Base-by-base conservation (phyloP, 2,888 invertebrate genomes). In the Mythimna loreyi region DNA sequence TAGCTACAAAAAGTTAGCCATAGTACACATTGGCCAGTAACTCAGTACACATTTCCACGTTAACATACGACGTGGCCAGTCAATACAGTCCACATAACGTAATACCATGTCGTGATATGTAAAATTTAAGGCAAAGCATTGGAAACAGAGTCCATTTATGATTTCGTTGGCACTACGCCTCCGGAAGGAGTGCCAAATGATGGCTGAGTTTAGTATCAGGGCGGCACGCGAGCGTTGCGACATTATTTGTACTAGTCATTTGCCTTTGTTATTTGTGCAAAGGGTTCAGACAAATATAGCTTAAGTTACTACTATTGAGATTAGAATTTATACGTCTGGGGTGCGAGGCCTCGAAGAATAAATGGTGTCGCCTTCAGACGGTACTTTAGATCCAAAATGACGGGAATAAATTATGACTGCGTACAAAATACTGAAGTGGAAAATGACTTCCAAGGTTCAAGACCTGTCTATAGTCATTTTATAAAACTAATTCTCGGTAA, bases 141-240 rank as follows among this genome's bases (percentile, higher is more conserved):
- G 61, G 60, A 82, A 83, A 80, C 81, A 77, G 72, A 65, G 50
- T 80, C 58, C 76, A 79, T 85, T 83, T 85, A 80, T 80, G 78
- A 83, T 84, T 78, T 76, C 72, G 78, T 83, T 89, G 89, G 90
- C 89, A 86, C 75, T 65, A 77, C 77, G 87, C 88, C 89, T 86
- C 85, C 78, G 68, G 61, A 74, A 83, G 86, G 87, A 87, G 87
- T 90, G 92, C 88, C 92, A 89, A 89, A 87, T 85, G 83, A 87
- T 81, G 84, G 72, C 67, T 60, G 72, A 69, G 74, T 65, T 78
- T 72, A 59, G 71, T 74, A 83, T 72, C 79, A 78, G 78, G 69
- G 73, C 75, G 72, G 73, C 84, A 86, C 85, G 87, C 84, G 79
- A 84, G 65, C 67, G 58, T 72, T 74, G 81, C 72, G 68, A 82